Conservation (phyloP, 2,797 vertebrate genomes). For the Tiaroga cobitis region DNA sequence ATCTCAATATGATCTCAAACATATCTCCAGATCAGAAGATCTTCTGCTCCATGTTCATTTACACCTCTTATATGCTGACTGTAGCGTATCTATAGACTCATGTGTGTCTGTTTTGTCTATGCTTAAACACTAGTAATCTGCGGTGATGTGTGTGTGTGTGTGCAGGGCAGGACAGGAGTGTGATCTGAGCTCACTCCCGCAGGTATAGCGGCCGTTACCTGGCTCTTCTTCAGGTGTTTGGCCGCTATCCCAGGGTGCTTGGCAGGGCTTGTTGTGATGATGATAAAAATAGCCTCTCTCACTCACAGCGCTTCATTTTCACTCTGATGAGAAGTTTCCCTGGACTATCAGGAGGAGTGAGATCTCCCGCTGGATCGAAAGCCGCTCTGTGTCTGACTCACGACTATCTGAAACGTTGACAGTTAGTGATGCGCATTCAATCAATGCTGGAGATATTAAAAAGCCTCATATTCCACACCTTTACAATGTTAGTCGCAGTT, state of each 20-base stretch:
- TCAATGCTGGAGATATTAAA: not conserved
- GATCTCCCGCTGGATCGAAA: slow-evolving; percentile 18
- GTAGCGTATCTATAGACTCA: too few species aligned
- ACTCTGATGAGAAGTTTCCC: slow-evolving; percentile 21
- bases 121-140: not conserved
- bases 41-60: too few species aligned
- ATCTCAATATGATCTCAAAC: not conserved
- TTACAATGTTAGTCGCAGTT: too few species aligned
- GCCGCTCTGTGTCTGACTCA: slow-evolving; percentile 1
- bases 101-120: too few species aligned
- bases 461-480: not conserved
- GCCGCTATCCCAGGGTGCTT: slow-evolving; percentile 36
- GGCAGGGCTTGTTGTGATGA: slow-evolving; percentile 36
- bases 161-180: not conserved
- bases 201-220: slow-evolving; percentile 13
- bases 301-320: slow-evolving; percentile 9
- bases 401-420: not conserved
- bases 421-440: not conserved
- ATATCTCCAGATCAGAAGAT: not conserved
- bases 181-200: slow-evolving; percentile 5
- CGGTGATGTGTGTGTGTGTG: not conserved
- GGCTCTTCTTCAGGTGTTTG: slow-evolving; percentile 33
- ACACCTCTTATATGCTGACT: too few species aligned
- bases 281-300: slow-evolving; percentile 47
- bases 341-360: slow-evolving; percentile 5